Evolutionary conservation across 2,888 invertebrate genomes (phyloP), one percentile per base, ranked within the genome.

Genomic region (Cyclophora albipunctata): DNA sequence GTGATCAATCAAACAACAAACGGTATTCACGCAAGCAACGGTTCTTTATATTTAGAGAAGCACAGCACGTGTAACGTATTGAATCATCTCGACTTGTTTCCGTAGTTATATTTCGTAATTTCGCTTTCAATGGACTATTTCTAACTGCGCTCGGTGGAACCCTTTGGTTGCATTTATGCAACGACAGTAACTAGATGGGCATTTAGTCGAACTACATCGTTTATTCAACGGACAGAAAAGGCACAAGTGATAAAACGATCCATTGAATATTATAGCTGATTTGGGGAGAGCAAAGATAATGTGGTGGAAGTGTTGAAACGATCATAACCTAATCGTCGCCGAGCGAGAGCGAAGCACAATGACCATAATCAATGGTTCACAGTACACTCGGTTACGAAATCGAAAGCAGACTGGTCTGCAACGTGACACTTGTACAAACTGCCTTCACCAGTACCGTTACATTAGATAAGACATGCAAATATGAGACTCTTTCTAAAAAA

Each of bases 41-140:
- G 79, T 80, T 72, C 75, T 81, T 80, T 84, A 78, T 76, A 79
- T 83, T 82, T 80, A 82, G 78, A 78, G 69, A 74, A 70, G 6
- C 42, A 71, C 59, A 78, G 77, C 83, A 83, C 77, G 80, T 78
- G 77, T 73, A 69, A 69, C 55, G 62, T 62, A 80, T 75, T 83
- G 81, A 82, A 79, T 84, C 81, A 82, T 80, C 73, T 68, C 63
- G 59, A 68, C 71, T 74, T 76, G 69, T 69, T 69, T 60, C 59
- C 65, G 59, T 67, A 65, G 37, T 37, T 37, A 67, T 73, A 71
- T 74, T 69, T 67, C 62, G 66, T 69, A 65, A 67, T 73, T 67
- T 75, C 69, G 73, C 78, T 78, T 75, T 75, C 69, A 51, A 54
- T 51, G 41, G 48, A 57, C 59, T 59, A 51, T 34, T 43, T 43